phyloP scores from a whole-genome alignment of 92 coral and sea anemone genomes.

The Scolanthus callimorphus region DNA sequence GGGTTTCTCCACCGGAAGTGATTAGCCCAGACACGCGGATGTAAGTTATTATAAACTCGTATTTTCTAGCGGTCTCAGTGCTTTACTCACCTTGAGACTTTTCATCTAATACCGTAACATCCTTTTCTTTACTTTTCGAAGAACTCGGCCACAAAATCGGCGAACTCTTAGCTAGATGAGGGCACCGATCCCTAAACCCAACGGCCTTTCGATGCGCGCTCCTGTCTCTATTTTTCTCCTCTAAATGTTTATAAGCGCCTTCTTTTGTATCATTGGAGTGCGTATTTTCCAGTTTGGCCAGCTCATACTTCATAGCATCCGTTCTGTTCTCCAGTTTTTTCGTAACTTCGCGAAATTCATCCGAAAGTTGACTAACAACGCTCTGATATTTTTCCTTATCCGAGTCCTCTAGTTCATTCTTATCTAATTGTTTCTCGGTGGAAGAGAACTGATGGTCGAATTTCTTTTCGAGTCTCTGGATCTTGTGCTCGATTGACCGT shows the following conservation, averaged over 20 bases:
- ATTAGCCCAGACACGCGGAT: too few relatives aligned
- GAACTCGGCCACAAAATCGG: neutral
- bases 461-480: slow-evolving; percentile 77
- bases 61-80: too few relatives aligned
- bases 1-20: too few relatives aligned
- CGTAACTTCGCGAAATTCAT: slow-evolving; percentile 78
- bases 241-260: too few relatives aligned
- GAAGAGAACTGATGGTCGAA: slow-evolving; percentile 73
- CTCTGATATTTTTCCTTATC: slow-evolving; percentile 43
- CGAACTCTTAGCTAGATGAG: neutral
- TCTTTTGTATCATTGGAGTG: too few relatives aligned
- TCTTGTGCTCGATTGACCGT: slow-evolving; percentile 82
- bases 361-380: slow-evolving; percentile 62
- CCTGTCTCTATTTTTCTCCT: too few relatives aligned
- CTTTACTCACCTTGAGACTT: too few relatives aligned
- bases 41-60: too few relatives aligned
- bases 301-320: slow-evolving; percentile 66
- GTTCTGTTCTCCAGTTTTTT: slow-evolving; percentile 60
- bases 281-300: slow-evolving; percentile 53
- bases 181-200: too few relatives aligned
- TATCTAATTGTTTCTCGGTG: slow-evolving; percentile 47
- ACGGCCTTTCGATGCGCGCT: too few relatives aligned
- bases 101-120: too few relatives aligned
- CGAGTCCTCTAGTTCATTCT: slow-evolving; percentile 18
- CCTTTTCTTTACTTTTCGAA: neutral